Percentiles rank a stretch among this genome's conserved stretches.
phyloP scores from a whole-genome alignment of 2,888 invertebrate genomes.

The Nasonovia ribisnigri region DNA sequence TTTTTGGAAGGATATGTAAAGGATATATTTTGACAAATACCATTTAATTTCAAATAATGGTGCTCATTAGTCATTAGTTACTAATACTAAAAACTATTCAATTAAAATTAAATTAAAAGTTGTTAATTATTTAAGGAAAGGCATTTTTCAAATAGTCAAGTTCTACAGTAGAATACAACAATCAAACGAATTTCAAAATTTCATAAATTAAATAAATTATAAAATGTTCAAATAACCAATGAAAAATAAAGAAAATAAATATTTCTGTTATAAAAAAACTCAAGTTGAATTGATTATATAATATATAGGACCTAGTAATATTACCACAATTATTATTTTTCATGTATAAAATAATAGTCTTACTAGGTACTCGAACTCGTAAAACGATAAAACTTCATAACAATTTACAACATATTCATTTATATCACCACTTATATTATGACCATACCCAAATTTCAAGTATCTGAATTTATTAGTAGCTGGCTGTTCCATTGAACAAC shows the following conservation, averaged over 20 bases:
- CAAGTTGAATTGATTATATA: background rate
- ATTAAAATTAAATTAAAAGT: background rate
- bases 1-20: background rate
- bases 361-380: background rate
- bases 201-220: background rate
- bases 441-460: background rate
- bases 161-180: background rate
- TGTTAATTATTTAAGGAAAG: background rate
- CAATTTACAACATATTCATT: background rate
- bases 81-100: background rate
- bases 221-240: background rate
- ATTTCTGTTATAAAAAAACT: background rate
- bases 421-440: background rate
- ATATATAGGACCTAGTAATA: background rate
- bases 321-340: background rate
- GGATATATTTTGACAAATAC: background rate
- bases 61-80: background rate
- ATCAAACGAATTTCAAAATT: background rate
- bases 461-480: conserved; percentile 6
- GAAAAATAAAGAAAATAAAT: background rate
- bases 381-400: background rate
- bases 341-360: background rate
- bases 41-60: background rate
- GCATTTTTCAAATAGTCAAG: background rate
- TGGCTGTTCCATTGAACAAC: background rate